These are phyloP conservation scores for Chunga burmeisteri DNA, from an alignment of 2,113 vertebrate species.

Conservation along the genomic window DNA sequence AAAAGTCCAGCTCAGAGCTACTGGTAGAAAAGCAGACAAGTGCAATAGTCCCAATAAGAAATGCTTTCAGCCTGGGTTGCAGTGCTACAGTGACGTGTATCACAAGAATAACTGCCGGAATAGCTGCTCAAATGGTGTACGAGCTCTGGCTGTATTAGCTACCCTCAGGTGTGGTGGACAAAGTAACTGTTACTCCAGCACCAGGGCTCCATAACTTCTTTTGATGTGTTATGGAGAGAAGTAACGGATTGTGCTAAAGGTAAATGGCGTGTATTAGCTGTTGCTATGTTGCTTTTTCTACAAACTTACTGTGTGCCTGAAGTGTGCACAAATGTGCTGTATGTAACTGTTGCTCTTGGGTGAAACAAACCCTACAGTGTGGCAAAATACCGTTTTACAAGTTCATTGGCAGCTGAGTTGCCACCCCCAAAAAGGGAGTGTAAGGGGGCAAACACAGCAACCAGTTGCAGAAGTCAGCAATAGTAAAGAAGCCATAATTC, in stretches of 20 bases:
- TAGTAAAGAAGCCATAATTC: not conserved
- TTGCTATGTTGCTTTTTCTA: not conserved
- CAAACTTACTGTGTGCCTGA: no score
- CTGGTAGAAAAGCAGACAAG: not conserved
- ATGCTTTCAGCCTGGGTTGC: not conserved
- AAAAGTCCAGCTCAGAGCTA: not conserved
- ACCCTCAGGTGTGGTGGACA: not conserved
- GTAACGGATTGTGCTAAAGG: not conserved
- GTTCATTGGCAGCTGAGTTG: not conserved
- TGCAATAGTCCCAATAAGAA: not conserved
- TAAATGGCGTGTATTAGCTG: not conserved
- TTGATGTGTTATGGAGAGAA: not conserved
- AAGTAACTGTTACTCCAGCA: no score
- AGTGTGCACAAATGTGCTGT: not conserved
- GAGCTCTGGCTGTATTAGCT: not conserved
- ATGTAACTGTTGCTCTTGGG: not conserved
- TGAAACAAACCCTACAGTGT: not conserved
- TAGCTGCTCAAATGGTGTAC: not conserved
- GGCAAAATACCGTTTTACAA: not conserved
- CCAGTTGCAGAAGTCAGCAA: not conserved
- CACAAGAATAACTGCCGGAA: not conserved
- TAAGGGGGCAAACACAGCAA: not conserved
- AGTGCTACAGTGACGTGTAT: not conserved
- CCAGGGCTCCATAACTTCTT: not conserved
- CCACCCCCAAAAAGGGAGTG: rapidly evolving